Base-by-base conservation (phyloP, 92 coral and sea anemone species). In the Umimayanthus kanabou region DNA sequence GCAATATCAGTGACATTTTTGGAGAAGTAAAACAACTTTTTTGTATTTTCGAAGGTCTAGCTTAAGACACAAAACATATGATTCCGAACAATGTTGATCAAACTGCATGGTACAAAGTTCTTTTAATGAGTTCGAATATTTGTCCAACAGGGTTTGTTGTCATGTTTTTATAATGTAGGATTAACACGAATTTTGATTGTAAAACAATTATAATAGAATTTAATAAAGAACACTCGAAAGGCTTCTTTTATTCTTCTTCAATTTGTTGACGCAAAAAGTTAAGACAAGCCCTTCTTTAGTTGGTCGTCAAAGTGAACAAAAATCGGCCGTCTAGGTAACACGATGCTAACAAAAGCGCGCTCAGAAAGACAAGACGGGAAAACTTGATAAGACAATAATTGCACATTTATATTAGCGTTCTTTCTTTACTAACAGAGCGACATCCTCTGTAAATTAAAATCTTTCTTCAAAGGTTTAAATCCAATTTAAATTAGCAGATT, bases 151-250 rank as follows among this genome's bases (percentile, higher is more conserved):
- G 77, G 77, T 30, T 23, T 83, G 87, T 83, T 83, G 78, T 45
- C 65, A 83, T 42, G 87, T 4, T 69, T 69, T 67, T 83, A 25
- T 69, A 83, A 71, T 66, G 18, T 7, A 39, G 77, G 66, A 83
- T 83, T 69, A 83, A 83, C 87, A 69, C 76, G 5, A 82, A 82
- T n/a, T 67, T 49, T 82, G 33, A 82, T 82, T 67, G 53, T 70
- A 25, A 42, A 70, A 70, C 65, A 45, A 23, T 67, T 83, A 83
- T 70, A 70, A 69, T 11, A 83, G 64, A 83, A 18, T 47, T 83
- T 43, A 40, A 83, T 43, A 83, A 83, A 67, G 47, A 67, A 47
- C 45, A 20, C 14, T 82, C 40, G n/a, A 45, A 49, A 5, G 42
- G 66, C 55, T 70, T 33, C 45, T 10, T 83, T 83, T 65, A n/a